These are phyloP conservation scores for Hormaphis cornu DNA, from an alignment of 1,140 invertebrate genomes.

Conservation along the genomic window DNA sequence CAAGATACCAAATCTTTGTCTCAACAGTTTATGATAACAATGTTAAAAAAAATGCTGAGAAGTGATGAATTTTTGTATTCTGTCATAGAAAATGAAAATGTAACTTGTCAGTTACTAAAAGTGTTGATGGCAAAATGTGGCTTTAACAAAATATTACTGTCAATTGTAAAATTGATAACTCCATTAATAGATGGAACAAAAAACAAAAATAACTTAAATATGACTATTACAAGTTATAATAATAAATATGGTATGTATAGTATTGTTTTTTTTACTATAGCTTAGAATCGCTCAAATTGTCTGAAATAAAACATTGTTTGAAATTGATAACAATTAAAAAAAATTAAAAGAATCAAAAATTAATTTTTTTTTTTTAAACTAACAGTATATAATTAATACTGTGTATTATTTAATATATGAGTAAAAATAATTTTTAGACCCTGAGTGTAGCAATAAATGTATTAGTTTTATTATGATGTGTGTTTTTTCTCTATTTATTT, in stretches of 20 bases:
- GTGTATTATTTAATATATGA: no score
- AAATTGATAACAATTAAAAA: no score
- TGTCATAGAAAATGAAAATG: neutral
- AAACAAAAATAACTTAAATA: neutral
- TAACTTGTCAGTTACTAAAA: conserved; percentile 10
- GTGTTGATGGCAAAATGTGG: conserved; percentile 7
- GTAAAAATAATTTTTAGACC: no score
- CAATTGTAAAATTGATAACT: conserved; percentile 3
- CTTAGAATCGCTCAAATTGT: no score
- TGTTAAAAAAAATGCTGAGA: conserved; percentile 16
- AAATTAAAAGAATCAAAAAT: no score
- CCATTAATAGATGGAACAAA: neutral
- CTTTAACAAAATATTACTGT: conserved; percentile 11
- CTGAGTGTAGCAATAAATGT: no score
- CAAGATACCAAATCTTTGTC: neutral
- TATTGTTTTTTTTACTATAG: neutral
- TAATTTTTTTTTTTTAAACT: no score
- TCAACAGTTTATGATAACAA: neutral
- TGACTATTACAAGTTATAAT: neutral
- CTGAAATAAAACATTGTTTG: no score
- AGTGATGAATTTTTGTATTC: neutral
- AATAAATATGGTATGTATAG: conserved; percentile 21
- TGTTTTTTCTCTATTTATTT: no score
- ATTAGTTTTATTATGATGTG: no score
- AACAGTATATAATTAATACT: no score